A percentile compares a stretch with the other conserved stretches of the same genome.
phyloP scores from a whole-genome alignment of 2,797 vertebrate species.

The Tadarida brasiliensis region DNA sequence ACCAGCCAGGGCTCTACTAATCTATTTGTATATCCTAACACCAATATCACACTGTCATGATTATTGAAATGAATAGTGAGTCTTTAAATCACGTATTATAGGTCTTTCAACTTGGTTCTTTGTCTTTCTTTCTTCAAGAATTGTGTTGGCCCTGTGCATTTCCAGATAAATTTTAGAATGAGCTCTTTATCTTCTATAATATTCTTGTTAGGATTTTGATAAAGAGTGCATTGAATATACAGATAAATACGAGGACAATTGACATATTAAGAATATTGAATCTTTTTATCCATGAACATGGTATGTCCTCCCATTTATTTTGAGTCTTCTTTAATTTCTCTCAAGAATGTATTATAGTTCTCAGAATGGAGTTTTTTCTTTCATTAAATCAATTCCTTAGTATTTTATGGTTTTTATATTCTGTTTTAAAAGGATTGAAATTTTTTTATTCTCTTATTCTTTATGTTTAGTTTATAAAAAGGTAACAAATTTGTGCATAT shows the following conservation, averaged over 20 bases:
- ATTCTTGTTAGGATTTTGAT: background rate
- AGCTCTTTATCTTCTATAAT: background rate
- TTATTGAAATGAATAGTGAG: background rate
- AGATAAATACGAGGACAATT: background rate
- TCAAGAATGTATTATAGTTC: background rate
- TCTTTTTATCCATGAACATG: background rate
- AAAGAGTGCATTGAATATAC: background rate
- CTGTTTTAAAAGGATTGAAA: background rate
- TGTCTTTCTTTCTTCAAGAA: background rate
- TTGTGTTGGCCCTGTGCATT: background rate
- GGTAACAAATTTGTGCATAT: background rate
- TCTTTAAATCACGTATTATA: background rate
- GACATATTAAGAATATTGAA: background rate
- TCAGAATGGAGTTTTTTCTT: background rate
- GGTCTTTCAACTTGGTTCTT: background rate
- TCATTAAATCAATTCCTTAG: background rate
- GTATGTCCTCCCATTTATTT: background rate
- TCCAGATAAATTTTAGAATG: background rate
- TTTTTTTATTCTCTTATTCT: background rate
- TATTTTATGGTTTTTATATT: slow-evolving; percentile 35
- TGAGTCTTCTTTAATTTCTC: background rate
- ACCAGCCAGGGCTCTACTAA: too few relatives aligned
- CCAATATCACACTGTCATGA: background rate
- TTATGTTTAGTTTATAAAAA: background rate
- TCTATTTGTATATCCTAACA: background rate